A percentile compares a stretch with the other conserved stretches of the same genome.
Conservation (phyloP, 2,888 invertebrate genomes). For the Ormia ochracea region DNA sequence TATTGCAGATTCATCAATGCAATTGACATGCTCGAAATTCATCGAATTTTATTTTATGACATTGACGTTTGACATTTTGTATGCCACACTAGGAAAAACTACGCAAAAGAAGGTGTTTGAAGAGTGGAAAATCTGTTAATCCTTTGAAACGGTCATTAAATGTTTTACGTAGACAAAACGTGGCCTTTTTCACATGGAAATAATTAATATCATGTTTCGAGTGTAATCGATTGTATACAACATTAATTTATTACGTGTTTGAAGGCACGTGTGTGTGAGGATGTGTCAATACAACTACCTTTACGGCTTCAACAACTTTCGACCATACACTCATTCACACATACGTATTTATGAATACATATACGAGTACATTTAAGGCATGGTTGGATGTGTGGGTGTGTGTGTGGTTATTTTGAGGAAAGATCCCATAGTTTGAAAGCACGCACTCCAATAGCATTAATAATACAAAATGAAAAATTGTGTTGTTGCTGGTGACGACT, state of each 20-base stretch:
- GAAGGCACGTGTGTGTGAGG: not conserved
- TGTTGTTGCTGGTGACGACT: slow-evolving; percentile 43
- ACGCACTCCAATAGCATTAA: slow-evolving; percentile 30
- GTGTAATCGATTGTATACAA: not conserved
- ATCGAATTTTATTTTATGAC: slow-evolving; percentile 9
- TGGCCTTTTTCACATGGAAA: too few relatives aligned
- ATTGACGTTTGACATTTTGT: slow-evolving; percentile 37
- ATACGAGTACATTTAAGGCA: not conserved
- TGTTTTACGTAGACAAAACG: too few relatives aligned
- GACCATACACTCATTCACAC: too few relatives aligned
- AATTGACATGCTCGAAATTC: slow-evolving; percentile 42
- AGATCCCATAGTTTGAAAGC: slow-evolving; percentile 1
- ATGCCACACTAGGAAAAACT: not conserved
- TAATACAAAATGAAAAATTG: slow-evolving; percentile 25
- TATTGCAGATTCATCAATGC: slow-evolving; percentile 14
- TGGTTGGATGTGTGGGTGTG: not conserved
- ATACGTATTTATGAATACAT: not conserved
- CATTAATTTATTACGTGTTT: not conserved
- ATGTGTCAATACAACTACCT: not conserved
- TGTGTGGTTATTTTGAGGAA: not conserved
- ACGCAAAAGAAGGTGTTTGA: not conserved
- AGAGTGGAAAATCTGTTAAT: not conserved
- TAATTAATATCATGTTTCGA: too few relatives aligned
- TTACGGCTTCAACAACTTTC: slow-evolving; percentile 12
- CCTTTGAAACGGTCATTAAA: not conserved